Evolutionary conservation across 1,140 invertebrate genomes (phyloP), one percentile per base, ranked within the genome.

Genomic region (Hylaeus volcanicus): DNA sequence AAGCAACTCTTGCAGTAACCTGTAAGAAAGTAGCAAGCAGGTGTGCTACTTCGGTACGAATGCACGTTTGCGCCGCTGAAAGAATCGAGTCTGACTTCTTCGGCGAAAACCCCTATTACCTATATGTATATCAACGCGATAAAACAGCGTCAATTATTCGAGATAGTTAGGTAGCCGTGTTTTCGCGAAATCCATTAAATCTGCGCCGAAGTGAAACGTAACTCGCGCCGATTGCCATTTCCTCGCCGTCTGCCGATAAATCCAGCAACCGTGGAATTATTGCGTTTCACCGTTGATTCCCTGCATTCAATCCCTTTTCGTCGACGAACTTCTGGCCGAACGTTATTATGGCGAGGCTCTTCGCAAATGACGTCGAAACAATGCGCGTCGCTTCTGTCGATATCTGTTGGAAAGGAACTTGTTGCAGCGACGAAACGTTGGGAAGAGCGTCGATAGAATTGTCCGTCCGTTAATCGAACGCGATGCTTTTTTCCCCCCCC

Each of bases 221-320:
- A 61, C 61, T 41, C 48, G 6, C 37, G n/a, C 15, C 51, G 60
- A 64, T 74, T 45, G 73, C 39, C 61, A 51, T 66, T 55, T 65
- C 61, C 61, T 12, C 15, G 3, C n/a, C 2, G 4, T 8, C 60
- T 66, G 74, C 65, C 74, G 74, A 75, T 75, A 75, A 65, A 75
- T 75, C 41, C 63, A 6, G 5, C 39, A 11, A n/a, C 37, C 60
- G 55, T 51, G 45, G 45, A 63, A 66, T 58, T 75, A 72, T 58
- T 72, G 64, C 53, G 51, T 75, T 75, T 75, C 74, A 39, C 48
- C 48, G 61, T 43, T 53, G 63, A 48, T 65, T 55, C 63, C 41
- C 11, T 11, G 51, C 73, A 39, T 56, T 65, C 73, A 14, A 66
- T 65, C 39, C 73, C 37, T 26, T 66, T 66, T 48, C 63, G 45